Conservation (phyloP, 2,797 vertebrate genomes). For the Falco concolor region DNA sequence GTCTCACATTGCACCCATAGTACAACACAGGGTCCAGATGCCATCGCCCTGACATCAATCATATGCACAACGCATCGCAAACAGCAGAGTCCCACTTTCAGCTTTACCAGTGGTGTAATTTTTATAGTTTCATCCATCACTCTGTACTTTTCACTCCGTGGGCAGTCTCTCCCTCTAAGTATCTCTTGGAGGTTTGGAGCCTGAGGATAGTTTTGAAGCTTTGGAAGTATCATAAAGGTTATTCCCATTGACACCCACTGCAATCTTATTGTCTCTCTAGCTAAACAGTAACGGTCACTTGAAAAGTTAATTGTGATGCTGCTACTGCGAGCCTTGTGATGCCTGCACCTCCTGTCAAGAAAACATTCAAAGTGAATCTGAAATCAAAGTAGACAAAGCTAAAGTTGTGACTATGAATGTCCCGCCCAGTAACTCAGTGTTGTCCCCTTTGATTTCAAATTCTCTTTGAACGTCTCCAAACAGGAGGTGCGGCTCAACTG, state of each 20-base stretch:
- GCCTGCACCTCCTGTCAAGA: background rate
- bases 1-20: background rate
- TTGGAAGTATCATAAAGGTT: constrained; percentile 44
- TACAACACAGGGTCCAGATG: background rate
- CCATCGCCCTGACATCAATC: background rate
- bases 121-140: constrained; percentile 64
- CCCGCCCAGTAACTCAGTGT: background rate
- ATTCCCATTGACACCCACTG: constrained; percentile 32
- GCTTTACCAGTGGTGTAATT: background rate
- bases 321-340: background rate
- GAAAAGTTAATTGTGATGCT: constrained; percentile 65
- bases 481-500: background rate
- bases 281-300: constrained; percentile 79
- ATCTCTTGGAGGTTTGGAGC: constrained; percentile 32
- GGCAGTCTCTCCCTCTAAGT: constrained; percentile 27
- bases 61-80: background rate
- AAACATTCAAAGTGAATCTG: constrained; percentile 45
- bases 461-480: constrained; percentile 47
- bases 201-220: constrained; percentile 39
- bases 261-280: constrained; percentile 14
- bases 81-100: background rate
- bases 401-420: background rate
- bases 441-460: constrained; percentile 51
- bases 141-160: background rate
- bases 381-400: constrained; percentile 55